Conservation (phyloP, 2,888 invertebrate genomes). For the Andrena haemorrhoa region DNA sequence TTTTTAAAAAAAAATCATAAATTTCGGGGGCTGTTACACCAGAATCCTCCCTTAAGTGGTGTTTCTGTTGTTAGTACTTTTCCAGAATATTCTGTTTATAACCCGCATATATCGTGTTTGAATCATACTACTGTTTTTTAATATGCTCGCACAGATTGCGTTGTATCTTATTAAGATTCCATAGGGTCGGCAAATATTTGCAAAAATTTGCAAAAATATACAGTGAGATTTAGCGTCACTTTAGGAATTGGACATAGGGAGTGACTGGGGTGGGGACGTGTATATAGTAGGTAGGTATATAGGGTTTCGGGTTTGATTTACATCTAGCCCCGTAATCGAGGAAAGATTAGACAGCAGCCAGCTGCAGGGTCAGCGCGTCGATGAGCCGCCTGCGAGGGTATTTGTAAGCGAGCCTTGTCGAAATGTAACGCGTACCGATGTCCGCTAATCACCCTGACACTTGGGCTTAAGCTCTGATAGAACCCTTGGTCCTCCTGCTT, state of each 20-base stretch:
- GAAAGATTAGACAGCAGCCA: slow-evolving; percentile 81
- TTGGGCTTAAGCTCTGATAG: slow-evolving; percentile 50
- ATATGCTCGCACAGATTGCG: too few species aligned
- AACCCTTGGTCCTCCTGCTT: slow-evolving; percentile 64
- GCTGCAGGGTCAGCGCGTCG: slow-evolving; percentile 73
- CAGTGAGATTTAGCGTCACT: slow-evolving; percentile 16
- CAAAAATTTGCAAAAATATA: slow-evolving; percentile 23
- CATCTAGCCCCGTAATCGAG: slow-evolving; percentile 77
- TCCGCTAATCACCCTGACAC: slow-evolving; percentile 73
- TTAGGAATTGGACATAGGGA: slow-evolving; percentile 20
- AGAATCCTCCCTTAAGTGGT: too few species aligned
- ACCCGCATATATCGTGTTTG: too few species aligned
- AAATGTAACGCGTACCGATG: slow-evolving; percentile 72
- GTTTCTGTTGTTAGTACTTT: too few species aligned
- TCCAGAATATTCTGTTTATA: too few species aligned
- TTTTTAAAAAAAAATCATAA: too few species aligned
- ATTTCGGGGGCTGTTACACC: too few species aligned
- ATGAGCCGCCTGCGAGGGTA: slow-evolving; percentile 58
- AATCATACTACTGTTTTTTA: too few species aligned
- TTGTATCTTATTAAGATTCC: too few species aligned
- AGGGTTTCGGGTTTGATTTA: slow-evolving; percentile 72
- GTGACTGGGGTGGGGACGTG: slow-evolving; percentile 22
- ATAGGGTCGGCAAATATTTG: too few species aligned
- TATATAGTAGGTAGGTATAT: slow-evolving; percentile 32
- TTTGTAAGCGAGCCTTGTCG: slow-evolving; percentile 69